A percentile compares a stretch with the other conserved stretches of the same genome.
Conservation (phyloP, 30 jellyfish, hydroid and myxozoan genomes). For the Cassiopea xamachana region DNA sequence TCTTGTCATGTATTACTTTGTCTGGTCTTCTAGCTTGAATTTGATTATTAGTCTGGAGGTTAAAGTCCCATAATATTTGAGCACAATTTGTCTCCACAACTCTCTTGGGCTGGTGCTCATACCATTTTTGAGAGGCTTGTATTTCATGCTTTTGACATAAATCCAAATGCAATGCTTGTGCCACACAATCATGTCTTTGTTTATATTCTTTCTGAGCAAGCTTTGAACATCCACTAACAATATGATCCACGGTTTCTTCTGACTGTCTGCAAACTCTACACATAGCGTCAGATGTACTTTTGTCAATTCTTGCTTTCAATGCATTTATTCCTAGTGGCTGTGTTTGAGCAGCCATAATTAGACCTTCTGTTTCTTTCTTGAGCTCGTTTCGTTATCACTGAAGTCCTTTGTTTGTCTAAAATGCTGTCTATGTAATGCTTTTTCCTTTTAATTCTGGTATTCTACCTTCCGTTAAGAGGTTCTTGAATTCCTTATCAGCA, state of each 20-base stretch:
- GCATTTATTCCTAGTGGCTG: conserved; percentile 26
- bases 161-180: conserved; percentile 14
- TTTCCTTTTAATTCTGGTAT: conserved; percentile 4
- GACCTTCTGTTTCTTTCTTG: conserved; percentile 34
- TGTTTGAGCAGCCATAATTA: conserved; percentile 26
- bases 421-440: conserved; percentile 30
- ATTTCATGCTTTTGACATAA: background rate
- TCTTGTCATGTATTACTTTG: background rate
- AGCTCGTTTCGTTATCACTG: background rate
- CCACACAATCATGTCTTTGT: conserved; percentile 21
- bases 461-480: background rate
- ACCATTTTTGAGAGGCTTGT: conserved; percentile 3
- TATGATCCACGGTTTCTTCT: conserved; percentile 24
- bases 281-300: background rate
- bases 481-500: background rate
- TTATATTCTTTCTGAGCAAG: conserved; percentile 23
- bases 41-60: conserved; percentile 2
- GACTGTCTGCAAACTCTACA: conserved; percentile 16
- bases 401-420: background rate
- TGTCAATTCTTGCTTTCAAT: conserved; percentile 1
- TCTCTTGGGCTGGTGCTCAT: conserved; percentile 16
- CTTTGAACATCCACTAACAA: conserved; percentile 1
- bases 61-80: conserved; percentile 25
- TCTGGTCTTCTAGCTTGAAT: conserved; percentile 30
- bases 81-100: conserved; percentile 2